Base-by-base conservation (phyloP, 2,888 invertebrate genomes). In the Hipparchia sbordonii region DNA sequence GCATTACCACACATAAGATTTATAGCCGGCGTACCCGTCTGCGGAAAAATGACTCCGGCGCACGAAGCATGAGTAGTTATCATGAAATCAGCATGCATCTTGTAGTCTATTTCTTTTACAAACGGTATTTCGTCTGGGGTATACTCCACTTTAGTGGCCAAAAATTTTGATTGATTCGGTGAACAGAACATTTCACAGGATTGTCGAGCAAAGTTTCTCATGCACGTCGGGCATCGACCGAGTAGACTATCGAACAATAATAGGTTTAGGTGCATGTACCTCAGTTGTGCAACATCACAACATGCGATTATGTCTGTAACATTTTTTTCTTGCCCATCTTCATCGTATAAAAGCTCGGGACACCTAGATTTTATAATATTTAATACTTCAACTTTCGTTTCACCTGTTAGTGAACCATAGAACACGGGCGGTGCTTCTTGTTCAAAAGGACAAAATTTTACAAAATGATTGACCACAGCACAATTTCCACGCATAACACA, bases 171-270 rank as follows among this genome's bases (percentile, higher is more conserved):
- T 79, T 98, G 98, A 65, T 96, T 93, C 0, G 96, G 95, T 2
- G 95, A 94, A 87, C 99, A 99, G 6, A 97, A 96, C 88, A 97
- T 94, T 78, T 96, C 95, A 84, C 99, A 99, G 78, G 97, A 96
- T 59, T 96, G 94, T 63, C 95, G 93, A 8, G 95, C 94, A 79
- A 98, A 95, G 85, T 99, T 99, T 74, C 94, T 91, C 1, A 95
- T 87, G 83, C 99, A 99, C 0, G 97, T 95, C 0, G 97, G 97
- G 84, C 99, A 99, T 60, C 98, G 94, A 4, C 95, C 95, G 45
- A 97, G 95, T 0, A 98, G 87, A 69, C 95, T 94, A 61, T 95
- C 95, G 0, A 97, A 96, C 75, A 96, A 87, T 2, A 85, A 77
- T 77, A 97, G 90, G 62, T 94, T 95, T 0, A 83, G 75, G 0